phyloP scores from a whole-genome alignment of 2,113 vertebrate genomes.

The Toxostoma redivivum region DNA sequence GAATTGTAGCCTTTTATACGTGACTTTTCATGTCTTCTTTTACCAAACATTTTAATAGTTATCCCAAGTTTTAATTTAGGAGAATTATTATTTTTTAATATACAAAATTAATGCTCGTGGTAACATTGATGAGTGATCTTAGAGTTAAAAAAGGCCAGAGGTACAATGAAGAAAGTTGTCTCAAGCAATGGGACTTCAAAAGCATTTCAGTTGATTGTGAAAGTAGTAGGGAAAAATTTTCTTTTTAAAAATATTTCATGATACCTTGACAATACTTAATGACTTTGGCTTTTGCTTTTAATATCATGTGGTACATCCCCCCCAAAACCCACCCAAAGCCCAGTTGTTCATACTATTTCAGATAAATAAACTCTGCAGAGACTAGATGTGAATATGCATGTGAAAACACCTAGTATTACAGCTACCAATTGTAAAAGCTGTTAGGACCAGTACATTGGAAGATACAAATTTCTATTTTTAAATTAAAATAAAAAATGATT shows the following conservation, averaged over 20 bases:
- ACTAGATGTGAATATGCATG: background rate
- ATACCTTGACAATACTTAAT: background rate
- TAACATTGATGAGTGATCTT: background rate
- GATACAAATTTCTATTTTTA: slow-evolving; percentile 40
- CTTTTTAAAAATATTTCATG: background rate
- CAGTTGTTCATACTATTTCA: slow-evolving; percentile 11
- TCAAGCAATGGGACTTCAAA: background rate
- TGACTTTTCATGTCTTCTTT: background rate
- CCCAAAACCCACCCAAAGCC: background rate
- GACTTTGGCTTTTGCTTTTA: slow-evolving; percentile 16
- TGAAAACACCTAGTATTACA: slow-evolving; percentile 49
- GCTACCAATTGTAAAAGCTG: slow-evolving; percentile 9
- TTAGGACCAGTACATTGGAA: slow-evolving; percentile 41
- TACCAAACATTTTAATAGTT: background rate
- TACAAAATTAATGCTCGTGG: background rate
- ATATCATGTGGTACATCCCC: background rate
- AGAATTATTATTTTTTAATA: background rate
- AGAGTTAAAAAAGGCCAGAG: background rate
- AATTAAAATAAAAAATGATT: background rate
- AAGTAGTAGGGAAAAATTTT: background rate
- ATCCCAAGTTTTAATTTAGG: background rate
- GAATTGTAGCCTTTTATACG: background rate
- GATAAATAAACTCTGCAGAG: slow-evolving; percentile 6
- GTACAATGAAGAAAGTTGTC: background rate
- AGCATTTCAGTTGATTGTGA: background rate